Percentiles rank a stretch among this genome's conserved stretches.
phyloP scores from a whole-genome alignment of 2,113 vertebrate species.

The Lepisosteus osseus region DNA sequence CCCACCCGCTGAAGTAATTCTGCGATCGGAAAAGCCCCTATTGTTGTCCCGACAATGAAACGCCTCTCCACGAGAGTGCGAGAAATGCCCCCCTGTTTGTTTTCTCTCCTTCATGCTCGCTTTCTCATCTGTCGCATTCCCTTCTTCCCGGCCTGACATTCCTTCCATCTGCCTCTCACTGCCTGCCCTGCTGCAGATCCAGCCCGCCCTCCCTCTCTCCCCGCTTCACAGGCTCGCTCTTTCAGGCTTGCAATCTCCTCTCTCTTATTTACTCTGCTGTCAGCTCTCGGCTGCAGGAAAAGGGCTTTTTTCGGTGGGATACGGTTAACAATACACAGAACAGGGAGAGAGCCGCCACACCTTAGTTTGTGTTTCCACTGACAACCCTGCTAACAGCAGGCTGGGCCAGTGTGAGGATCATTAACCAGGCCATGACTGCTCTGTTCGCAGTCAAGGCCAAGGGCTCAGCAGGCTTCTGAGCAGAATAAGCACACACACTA shows the following conservation, averaged over 20 bases:
- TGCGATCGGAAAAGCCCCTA: constrained; percentile 75
- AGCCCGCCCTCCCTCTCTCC: constrained; percentile 36
- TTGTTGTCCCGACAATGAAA: constrained; percentile 78
- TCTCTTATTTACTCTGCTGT: constrained; percentile 41
- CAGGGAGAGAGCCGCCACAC: constrained; percentile 2
- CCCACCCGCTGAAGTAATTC: constrained; percentile 76
- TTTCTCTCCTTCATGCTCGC: constrained; percentile 63
- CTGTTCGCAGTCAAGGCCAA: too few species aligned
- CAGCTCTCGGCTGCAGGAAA: constrained; percentile 14
- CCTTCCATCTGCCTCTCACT: constrained; percentile 63
- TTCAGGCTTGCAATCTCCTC: constrained; percentile 29
- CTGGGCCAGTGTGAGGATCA: constrained; percentile 6
- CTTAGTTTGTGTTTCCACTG: constrained; percentile 7
- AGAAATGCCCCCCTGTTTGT: constrained; percentile 70
- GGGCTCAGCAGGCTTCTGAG: too few species aligned
- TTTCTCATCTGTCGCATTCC: constrained; percentile 69
- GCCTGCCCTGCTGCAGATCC: constrained; percentile 44
- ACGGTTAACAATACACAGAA: neutral
- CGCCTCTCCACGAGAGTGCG: constrained; percentile 67
- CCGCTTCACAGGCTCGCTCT: constrained; percentile 40
- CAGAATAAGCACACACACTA: too few species aligned
- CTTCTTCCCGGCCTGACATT: constrained; percentile 67
- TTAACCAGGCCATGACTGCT: neutral
- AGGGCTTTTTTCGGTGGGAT: constrained; percentile 1
- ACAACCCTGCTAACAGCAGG: neutral